These are phyloP conservation scores for Rotaria socialis DNA, from an alignment of 2,888 invertebrate genomes.

Conservation along the genomic window DNA sequence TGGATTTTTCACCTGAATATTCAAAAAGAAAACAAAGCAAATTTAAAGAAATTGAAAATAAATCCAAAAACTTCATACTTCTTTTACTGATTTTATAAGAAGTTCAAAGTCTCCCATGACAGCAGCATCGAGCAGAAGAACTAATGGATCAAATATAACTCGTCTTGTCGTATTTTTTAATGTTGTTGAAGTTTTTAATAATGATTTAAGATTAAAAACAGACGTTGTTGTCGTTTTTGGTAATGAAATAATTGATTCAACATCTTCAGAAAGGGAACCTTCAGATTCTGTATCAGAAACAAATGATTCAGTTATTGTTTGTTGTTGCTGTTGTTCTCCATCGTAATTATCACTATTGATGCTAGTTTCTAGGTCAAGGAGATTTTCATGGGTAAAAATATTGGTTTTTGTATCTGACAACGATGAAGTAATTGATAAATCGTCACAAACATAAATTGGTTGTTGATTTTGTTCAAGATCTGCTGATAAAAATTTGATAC, in stretches of 20 bases:
- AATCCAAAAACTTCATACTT: constrained; percentile 53
- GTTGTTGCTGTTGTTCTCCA: not conserved
- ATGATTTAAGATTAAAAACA: not conserved
- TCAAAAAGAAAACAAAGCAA: not conserved
- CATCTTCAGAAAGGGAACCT: not conserved
- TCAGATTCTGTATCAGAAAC: not conserved
- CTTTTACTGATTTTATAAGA: constrained; percentile 84
- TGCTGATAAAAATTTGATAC: not conserved
- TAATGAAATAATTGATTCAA: not conserved
- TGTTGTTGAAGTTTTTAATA: constrained; percentile 27
- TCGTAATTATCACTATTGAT: not conserved
- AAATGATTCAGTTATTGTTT: not conserved
- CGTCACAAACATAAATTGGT: not conserved
- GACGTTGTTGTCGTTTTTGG: not conserved
- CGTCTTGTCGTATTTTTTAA: constrained; percentile 30
- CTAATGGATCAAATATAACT: constrained; percentile 79
- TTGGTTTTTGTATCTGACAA: not conserved
- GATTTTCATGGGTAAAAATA: not conserved
- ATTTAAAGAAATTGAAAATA: not conserved
- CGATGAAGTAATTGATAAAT: not conserved
- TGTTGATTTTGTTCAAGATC: not conserved
- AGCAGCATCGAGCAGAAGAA: constrained; percentile 88
- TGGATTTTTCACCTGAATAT: constrained; percentile 76
- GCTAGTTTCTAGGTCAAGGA: not conserved
- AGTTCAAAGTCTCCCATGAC: constrained; percentile 94